phyloP scores from a whole-genome alignment of 2,113 vertebrate species.

The Pangasianodon hypophthalmus region DNA sequence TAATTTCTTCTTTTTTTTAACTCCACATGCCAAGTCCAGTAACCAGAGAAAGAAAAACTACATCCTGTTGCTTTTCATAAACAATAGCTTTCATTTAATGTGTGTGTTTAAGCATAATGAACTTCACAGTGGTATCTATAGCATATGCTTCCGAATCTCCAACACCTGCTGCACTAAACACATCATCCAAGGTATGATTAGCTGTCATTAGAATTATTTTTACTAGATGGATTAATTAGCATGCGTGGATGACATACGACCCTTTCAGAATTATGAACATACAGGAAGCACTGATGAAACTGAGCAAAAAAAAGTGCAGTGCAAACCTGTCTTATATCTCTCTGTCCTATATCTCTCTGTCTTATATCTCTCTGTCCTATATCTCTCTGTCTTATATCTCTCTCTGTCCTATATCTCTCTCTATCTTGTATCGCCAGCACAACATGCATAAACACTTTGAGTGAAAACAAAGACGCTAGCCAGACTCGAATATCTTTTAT shows the following conservation, averaged over 20 bases:
- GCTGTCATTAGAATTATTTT: neutral
- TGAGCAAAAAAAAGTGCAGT: neutral
- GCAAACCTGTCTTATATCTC: neutral
- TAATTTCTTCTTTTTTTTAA: neutral
- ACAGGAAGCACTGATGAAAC: neutral
- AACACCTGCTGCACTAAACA: neutral
- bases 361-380: neutral
- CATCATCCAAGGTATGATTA: neutral
- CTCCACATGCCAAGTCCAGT: neutral
- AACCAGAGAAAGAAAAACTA: neutral
- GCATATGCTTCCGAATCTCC: neutral
- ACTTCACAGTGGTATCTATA: neutral
- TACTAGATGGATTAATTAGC: no score
- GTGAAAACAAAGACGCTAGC: neutral
- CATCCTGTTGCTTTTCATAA: neutral
- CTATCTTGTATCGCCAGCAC: neutral
- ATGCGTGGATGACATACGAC: no score
- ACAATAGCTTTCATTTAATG: neutral
- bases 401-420: neutral
- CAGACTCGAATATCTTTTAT: neutral
- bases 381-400: neutral
- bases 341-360: neutral
- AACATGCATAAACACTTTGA: neutral
- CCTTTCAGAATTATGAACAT: neutral
- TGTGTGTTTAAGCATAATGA: neutral